phyloP scores from a whole-genome alignment of 1,140 invertebrate species.

The Drosophila tani region DNA sequence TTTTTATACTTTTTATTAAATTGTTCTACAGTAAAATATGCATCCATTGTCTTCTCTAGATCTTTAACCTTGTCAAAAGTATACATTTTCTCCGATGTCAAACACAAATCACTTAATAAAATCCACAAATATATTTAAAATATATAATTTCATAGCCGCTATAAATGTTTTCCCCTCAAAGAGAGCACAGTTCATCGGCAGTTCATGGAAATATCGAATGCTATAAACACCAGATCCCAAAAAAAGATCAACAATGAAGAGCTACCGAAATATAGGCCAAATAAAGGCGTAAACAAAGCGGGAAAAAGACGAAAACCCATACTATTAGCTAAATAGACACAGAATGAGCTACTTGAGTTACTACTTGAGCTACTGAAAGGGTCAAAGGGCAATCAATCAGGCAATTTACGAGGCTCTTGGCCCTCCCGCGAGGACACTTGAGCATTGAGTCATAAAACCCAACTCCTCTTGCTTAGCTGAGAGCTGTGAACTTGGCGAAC shows the following conservation, averaged over 20 bases:
- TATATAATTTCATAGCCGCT: conserved; percentile 12
- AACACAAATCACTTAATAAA: conserved; percentile 33
- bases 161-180: conserved; percentile 15
- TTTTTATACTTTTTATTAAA: background rate
- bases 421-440: conserved; percentile 64
- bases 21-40: background rate
- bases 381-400: conserved; percentile 70
- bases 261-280: conserved; percentile 63
- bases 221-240: conserved; percentile 17
- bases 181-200: conserved; percentile 60
- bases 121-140: conserved; percentile 8
- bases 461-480: conserved; percentile 13
- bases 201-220: conserved; percentile 55
- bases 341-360: conserved; percentile 17
- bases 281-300: conserved; percentile 66
- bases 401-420: conserved; percentile 47
- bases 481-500: conserved; percentile 57
- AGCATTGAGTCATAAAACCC: conserved; percentile 38
- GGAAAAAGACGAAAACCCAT: conserved; percentile 32
- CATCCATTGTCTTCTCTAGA: background rate
- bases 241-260: conserved; percentile 11
- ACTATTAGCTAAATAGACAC: conserved; percentile 56
- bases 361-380: conserved; percentile 13
- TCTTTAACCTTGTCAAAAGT: conserved; percentile 11
- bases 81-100: conserved; percentile 3